Percentiles rank a stretch among this genome's conserved stretches.
These are phyloP conservation scores for Dolichotis patagonum DNA, from an alignment of 2,113 vertebrate genomes.

Conservation along the genomic window DNA sequence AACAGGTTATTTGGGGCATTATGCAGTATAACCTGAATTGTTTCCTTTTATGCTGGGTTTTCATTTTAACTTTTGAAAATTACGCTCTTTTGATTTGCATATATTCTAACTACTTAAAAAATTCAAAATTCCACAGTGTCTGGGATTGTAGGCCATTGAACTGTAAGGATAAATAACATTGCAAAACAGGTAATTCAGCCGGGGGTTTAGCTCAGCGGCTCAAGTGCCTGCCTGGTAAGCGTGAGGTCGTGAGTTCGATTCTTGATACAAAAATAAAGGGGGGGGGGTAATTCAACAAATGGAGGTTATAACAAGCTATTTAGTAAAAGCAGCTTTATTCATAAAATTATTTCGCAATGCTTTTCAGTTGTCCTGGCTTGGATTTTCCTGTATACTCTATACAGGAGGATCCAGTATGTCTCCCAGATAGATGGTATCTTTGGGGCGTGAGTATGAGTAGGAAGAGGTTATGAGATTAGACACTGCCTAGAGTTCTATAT, in stretches of 20 bases:
- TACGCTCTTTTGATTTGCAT: background rate
- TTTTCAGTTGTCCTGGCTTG: background rate
- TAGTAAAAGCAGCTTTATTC: constrained; percentile 26
- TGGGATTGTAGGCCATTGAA: background rate
- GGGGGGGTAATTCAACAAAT: background rate
- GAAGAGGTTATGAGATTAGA: constrained; percentile 48
- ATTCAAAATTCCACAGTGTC: background rate
- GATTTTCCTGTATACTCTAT: constrained; percentile 8
- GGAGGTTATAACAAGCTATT: background rate
- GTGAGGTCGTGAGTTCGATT: too few species aligned
- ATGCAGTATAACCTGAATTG: background rate
- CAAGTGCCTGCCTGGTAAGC: too few species aligned
- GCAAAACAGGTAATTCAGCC: background rate
- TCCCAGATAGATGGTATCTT: constrained; percentile 8
- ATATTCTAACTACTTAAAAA: background rate
- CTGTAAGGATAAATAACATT: background rate
- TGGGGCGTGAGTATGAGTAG: background rate
- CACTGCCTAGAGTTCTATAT: constrained; percentile 16
- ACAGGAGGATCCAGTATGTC: too few species aligned
- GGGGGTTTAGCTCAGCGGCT: too few species aligned
- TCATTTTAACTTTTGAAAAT: constrained; percentile 23
- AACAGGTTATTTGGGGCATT: background rate
- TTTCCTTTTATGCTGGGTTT: background rate
- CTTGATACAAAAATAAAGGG: too few species aligned
- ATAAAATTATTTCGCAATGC: constrained; percentile 31